phyloP scores from a whole-genome alignment of 2,113 vertebrate genomes.

The Chunga burmeisteri region DNA sequence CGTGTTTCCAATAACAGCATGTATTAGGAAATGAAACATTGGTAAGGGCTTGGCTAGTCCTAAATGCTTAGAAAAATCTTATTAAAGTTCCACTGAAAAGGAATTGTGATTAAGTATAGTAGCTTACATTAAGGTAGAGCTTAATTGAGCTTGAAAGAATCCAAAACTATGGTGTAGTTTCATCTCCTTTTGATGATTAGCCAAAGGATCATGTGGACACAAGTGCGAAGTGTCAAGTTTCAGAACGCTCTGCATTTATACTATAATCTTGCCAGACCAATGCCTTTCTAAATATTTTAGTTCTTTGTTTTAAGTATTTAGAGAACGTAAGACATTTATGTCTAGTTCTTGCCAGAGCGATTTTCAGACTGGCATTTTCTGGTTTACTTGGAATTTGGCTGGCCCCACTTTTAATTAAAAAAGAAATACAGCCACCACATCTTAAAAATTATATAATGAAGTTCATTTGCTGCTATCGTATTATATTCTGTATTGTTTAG shows the following conservation, averaged over 20 bases:
- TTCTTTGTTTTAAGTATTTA: not conserved
- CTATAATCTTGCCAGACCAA: not conserved
- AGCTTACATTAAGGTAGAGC: not conserved
- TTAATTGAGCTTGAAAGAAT: not conserved
- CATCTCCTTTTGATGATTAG: not conserved
- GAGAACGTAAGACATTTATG: not conserved
- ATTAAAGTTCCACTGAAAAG: not conserved
- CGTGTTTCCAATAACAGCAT: not conserved
- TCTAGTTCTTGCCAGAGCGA: not conserved
- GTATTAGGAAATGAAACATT: not conserved
- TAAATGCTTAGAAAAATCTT: not conserved
- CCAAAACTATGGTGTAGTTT: not conserved
- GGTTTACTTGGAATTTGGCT: not conserved
- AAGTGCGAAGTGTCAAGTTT: not conserved
- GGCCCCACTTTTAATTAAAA: not conserved
- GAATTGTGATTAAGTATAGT: not conserved
- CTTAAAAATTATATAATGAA: not conserved
- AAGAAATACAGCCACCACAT: not conserved
- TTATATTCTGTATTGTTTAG: not conserved
- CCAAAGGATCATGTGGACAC: not conserved
- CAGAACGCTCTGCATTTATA: not conserved
- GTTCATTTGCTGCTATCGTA: not conserved
- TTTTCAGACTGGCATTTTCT: not conserved
- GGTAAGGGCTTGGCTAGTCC: not conserved
- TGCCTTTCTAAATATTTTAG: not conserved